Evolutionary conservation across 2,888 invertebrate species (phyloP), one percentile per base, ranked within the genome.

Genomic region (Tridacna gigas): DNA sequence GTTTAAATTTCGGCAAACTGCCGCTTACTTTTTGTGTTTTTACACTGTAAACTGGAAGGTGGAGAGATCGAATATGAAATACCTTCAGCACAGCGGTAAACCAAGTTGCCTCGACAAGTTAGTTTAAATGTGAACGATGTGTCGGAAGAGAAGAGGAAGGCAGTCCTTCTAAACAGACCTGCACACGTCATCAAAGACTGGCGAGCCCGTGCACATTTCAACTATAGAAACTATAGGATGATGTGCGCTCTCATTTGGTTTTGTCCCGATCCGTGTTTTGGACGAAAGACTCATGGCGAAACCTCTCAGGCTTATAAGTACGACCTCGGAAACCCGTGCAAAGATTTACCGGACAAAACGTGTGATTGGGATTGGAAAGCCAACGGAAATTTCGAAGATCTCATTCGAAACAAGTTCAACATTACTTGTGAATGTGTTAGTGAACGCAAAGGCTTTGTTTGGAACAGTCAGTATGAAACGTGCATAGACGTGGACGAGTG

Each of bases 251-350:
- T 86, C 20, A 74, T 93, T 15, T 90, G 89, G 83, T 94, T 93
- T 78, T 94, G 94, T 83, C 93, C 94, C 75, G 92, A 92, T 79
- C 90, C 91, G 0, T 92, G 92, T 74, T 91, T 90, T 67, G 92
- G 92, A 11, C 84, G 87, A 56, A 82, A 84, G 69, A 80, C 86
- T 20, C 66, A 69, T 0, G 92, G 92, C 0, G 80, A 79, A 18
- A 83, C 88, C 0, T 66, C 56, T 5, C 28, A 51, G 66, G 71
- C 51, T 0, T 56, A 73, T 51, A 47, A 28, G 12, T 22, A 28
- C 20, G 77, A 77, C n/a, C 20, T 22, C 13, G 88, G 88, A 9
- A 93, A 93, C 74, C 92, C 91, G 3, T 93, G 93, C 67, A 81
- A 79, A 45, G 28, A 51, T 7, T 74, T 92, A 12, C 83, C 80